Evolutionary conservation across 2,113 vertebrate species (phyloP).

Genomic region (Macquaria australasica): DNA sequence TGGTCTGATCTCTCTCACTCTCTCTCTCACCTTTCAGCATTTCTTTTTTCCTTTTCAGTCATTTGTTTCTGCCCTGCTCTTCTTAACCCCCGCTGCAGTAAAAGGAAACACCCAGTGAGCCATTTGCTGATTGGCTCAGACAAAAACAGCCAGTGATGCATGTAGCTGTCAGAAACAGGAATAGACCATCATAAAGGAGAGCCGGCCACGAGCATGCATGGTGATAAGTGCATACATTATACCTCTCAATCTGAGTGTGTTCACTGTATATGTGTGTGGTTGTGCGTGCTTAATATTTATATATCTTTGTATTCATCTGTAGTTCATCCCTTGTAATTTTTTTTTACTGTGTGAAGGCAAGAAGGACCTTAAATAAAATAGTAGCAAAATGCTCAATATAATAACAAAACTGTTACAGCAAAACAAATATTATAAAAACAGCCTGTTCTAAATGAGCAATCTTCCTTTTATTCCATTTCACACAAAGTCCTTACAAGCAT

Average conservation of each 20-base stretch:
- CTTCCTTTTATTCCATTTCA: not conserved
- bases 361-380: not conserved
- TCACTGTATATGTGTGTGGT: not conserved
- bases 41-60: slow-evolving; percentile 44
- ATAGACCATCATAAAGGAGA: slow-evolving; percentile 34
- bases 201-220: not conserved
- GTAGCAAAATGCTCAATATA: not conserved
- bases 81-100: slow-evolving; percentile 58
- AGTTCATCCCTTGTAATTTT: not conserved
- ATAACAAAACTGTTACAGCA: not conserved
- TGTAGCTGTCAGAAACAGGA: slow-evolving; percentile 61
- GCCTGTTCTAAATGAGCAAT: not conserved
- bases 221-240: slow-evolving; percentile 18
- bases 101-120: slow-evolving; percentile 68
- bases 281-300: not conserved
- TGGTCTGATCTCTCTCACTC: slow-evolving; percentile 54
- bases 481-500: not conserved
- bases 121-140: slow-evolving; percentile 70
- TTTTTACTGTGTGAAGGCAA: not conserved
- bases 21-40: slow-evolving; percentile 27
- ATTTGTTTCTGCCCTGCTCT: slow-evolving; percentile 22
- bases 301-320: not conserved
- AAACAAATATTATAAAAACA: not conserved
- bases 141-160: slow-evolving; percentile 64
- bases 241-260: not conserved